Evolutionary conservation across 2,888 invertebrate genomes (phyloP).

Genomic region (Lymantria dispar): DNA sequence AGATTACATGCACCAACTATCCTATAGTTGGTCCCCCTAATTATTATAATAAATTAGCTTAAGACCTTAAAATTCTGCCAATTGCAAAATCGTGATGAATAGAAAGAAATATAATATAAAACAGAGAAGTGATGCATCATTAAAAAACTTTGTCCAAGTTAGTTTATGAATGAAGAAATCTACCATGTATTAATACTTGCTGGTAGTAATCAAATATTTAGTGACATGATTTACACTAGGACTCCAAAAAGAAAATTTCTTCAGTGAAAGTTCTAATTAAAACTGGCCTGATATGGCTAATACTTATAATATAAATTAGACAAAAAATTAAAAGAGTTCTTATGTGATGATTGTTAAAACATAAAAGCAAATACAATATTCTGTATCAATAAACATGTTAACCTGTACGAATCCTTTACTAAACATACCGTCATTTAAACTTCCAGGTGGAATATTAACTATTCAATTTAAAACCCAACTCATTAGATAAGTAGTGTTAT

Average conservation of each 20-base stretch:
- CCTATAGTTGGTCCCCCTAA: too few species aligned
- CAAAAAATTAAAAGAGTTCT: neutral
- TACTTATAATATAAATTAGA: neutral
- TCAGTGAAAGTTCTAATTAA: neutral
- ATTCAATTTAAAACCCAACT: neutral
- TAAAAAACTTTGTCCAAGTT: too few species aligned
- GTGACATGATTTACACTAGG: neutral
- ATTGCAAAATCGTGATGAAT: too few species aligned
- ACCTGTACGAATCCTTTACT: slow-evolving; percentile 23
- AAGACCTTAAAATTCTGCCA: too few species aligned
- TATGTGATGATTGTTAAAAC: slow-evolving; percentile 8
- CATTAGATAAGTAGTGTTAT: neutral
- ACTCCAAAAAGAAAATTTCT: neutral
- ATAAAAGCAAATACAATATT: neutral
- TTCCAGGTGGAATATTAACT: slow-evolving; percentile 20
- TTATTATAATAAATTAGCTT: too few species aligned
- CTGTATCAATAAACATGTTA: slow-evolving; percentile 8
- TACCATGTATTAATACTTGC: neutral
- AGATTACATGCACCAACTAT: too few species aligned
- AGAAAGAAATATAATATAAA: too few species aligned
- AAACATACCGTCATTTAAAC: slow-evolving; percentile 21
- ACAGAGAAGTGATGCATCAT: too few species aligned
- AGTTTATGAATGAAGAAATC: neutral
- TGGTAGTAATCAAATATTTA: neutral
- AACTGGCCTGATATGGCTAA: neutral